These are phyloP conservation scores for Chiroxiphia lanceolata DNA, from an alignment of 2,797 vertebrate genomes.

Conservation along the genomic window DNA sequence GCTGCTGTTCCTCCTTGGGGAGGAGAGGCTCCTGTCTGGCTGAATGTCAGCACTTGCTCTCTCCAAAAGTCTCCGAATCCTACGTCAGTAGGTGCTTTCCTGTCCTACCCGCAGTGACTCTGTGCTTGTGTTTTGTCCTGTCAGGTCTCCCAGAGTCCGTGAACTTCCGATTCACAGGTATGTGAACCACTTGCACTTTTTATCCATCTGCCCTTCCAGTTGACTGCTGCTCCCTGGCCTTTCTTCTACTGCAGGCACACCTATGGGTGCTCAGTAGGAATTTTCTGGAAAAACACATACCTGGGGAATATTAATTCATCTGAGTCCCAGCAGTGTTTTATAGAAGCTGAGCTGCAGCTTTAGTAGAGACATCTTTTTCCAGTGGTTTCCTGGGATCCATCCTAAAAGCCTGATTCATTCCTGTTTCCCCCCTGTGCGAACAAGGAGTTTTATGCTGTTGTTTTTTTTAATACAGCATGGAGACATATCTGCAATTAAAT, in stretches of 20 bases:
- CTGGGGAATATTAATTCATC: not conserved
- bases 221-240: not conserved
- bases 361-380: not conserved
- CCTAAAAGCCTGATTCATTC: not conserved
- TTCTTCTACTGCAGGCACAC: not conserved
- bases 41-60: not conserved
- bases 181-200: not conserved
- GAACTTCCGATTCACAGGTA: constrained; percentile 88
- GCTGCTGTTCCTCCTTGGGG: not conserved
- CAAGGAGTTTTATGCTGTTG: not conserved
- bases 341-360: not conserved
- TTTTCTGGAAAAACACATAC: not conserved
- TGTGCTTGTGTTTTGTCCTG: constrained; percentile 44
- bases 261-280: not conserved
- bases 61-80: not conserved
- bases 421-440: not conserved
- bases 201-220: not conserved
- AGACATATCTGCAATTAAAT: not conserved
- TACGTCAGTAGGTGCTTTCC: rapidly evolving
- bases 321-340: not conserved
- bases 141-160: constrained; percentile 85
- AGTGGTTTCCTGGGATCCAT: not conserved
- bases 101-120: not conserved
- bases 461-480: not conserved
- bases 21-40: not conserved